Evolutionary conservation across 2,113 vertebrate species (phyloP).

Genomic region (Antigone vipio): DNA sequence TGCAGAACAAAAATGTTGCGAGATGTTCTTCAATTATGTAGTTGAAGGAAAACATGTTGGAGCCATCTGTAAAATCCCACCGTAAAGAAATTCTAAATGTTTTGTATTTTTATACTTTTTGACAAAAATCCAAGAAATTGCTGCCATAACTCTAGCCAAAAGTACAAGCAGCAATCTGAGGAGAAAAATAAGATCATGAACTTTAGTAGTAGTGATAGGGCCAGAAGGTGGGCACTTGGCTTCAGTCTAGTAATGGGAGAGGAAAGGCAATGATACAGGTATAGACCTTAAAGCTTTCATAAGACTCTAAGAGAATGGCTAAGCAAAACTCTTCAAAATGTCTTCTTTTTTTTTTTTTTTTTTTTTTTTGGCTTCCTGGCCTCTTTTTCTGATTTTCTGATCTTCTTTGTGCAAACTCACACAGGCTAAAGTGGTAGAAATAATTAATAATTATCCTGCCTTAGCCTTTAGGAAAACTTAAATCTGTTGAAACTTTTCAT

Average conservation of each 20-base stretch:
- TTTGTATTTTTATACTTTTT: not conserved
- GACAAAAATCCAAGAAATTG: not conserved
- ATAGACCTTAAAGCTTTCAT: not conserved
- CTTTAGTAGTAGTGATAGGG: not conserved
- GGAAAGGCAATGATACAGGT: not conserved
- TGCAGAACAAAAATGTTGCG: not conserved
- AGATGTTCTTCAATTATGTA: not conserved
- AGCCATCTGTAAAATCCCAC: not conserved
- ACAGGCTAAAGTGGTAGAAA: not conserved
- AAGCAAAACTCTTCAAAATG: not conserved
- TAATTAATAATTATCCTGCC: not conserved
- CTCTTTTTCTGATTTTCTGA: not conserved
- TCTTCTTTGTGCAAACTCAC: not conserved
- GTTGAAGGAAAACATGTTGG: not conserved
- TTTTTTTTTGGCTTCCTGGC: not conserved
- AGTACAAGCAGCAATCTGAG: not conserved
- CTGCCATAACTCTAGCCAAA: not conserved
- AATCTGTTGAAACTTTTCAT: constrained; percentile 7
- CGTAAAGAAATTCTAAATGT: not conserved
- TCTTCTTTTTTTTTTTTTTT: not conserved
- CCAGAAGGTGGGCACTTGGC: not conserved
- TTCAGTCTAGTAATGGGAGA: not conserved
- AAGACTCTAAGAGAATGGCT: not conserved
- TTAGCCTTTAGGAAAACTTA: constrained; percentile 34
- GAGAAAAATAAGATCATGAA: not conserved